Percentiles rank a stretch among this genome's conserved stretches.
phyloP scores from a whole-genome alignment of 2,888 invertebrate genomes.

The Steromphala cineraria region DNA sequence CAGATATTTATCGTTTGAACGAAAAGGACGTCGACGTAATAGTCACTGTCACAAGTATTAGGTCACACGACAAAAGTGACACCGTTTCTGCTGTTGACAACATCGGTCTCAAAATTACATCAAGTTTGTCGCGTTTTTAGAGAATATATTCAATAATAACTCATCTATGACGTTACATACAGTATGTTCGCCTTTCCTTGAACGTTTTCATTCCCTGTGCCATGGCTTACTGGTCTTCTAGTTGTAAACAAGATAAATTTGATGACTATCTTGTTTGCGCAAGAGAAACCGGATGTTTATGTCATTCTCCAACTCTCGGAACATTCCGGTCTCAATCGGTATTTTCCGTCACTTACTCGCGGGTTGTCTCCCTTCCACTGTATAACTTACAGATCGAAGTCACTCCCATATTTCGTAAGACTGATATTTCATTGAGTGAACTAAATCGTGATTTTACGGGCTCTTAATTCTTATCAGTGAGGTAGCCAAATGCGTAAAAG shows the following conservation, averaged over 20 bases:
- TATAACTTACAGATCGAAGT: too few species aligned
- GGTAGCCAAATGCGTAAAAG: too few species aligned
- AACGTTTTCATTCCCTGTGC: conserved; percentile 30
- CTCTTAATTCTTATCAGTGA: too few species aligned
- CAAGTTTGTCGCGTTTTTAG: too few species aligned
- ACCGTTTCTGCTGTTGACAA: too few species aligned
- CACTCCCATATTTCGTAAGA: too few species aligned
- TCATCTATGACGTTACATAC: conserved; percentile 23
- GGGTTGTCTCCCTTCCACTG: too few species aligned
- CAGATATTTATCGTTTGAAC: neutral
- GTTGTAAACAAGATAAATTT: neutral
- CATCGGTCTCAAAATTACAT: too few species aligned
- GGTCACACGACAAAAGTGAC: too few species aligned
- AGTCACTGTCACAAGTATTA: neutral
- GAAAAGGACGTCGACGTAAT: neutral
- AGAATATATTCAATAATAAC: neutral
- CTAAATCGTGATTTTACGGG: too few species aligned
- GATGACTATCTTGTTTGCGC: neutral
- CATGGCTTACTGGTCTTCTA: conserved; percentile 16
- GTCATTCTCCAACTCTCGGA: neutral
- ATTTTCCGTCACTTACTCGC: neutral
- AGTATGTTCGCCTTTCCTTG: conserved; percentile 38
- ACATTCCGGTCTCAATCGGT: neutral
- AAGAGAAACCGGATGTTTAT: conserved; percentile 32
- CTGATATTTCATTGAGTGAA: too few species aligned